A percentile compares a stretch with the other conserved stretches of the same genome.
These are phyloP conservation scores for Drosophila lacertosa DNA, from an alignment of 1,140 invertebrate species.

Conservation along the genomic window DNA sequence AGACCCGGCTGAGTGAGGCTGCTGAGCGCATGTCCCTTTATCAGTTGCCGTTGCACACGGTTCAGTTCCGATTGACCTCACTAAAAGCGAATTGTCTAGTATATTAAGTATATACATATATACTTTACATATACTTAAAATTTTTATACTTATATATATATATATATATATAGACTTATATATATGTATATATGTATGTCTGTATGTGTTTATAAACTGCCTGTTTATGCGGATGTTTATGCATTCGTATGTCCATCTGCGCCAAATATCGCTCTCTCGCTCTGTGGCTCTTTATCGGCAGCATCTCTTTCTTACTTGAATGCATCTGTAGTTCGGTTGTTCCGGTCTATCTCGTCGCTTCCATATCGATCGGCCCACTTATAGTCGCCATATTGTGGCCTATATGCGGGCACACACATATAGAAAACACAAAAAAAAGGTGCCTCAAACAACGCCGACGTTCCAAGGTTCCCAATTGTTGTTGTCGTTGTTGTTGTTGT, in stretches of 20 bases:
- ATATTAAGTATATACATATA: neutral
- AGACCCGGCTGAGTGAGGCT: neutral
- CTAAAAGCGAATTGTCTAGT: slow-evolving; percentile 4
- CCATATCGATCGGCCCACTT: slow-evolving; percentile 47
- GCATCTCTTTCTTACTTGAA: neutral
- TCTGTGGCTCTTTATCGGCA: neutral
- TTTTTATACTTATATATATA: slow-evolving; percentile 4
- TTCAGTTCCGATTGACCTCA: slow-evolving; percentile 11
- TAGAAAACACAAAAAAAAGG: slow-evolving; percentile 18
- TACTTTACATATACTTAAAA: neutral
- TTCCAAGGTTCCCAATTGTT: slow-evolving; percentile 45
- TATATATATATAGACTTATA: neutral
- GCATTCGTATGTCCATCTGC: neutral
- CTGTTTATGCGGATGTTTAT: slow-evolving; percentile 20
- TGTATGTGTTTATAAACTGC: neutral
- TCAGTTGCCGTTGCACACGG: slow-evolving; percentile 14
- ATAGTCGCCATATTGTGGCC: slow-evolving; percentile 47
- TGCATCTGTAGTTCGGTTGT: slow-evolving; percentile 13
- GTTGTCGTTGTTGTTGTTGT: slow-evolving; percentile 42
- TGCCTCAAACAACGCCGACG: slow-evolving; percentile 26
- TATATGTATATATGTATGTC: neutral
- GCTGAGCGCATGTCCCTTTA: slow-evolving; percentile 10
- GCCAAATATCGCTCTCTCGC: neutral
- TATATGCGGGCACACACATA: slow-evolving; percentile 33
- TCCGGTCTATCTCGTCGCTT: slow-evolving; percentile 20